Conservation (phyloP, 2,113 vertebrate species). For the Gavialis gangeticus region DNA sequence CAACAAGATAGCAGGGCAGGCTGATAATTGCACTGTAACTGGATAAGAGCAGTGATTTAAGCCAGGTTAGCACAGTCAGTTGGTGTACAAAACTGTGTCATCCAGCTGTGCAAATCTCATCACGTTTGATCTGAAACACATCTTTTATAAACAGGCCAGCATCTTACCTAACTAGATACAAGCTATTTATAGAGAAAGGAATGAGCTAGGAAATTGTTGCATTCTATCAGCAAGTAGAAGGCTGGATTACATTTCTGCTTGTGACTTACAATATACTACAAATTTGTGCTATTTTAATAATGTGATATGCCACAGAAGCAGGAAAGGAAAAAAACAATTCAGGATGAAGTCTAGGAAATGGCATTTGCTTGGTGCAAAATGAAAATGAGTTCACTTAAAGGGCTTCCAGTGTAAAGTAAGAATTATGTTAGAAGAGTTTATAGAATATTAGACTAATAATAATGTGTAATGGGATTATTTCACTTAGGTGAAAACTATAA, state of each 20-base stretch:
- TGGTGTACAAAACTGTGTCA: not conserved
- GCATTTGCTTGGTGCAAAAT: not conserved
- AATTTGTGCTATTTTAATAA: not conserved
- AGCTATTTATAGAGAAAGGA: not conserved
- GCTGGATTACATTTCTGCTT: not conserved
- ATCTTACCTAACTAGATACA: not conserved
- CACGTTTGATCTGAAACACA: not conserved
- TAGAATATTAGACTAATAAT: not conserved
- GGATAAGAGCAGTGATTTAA: not conserved
- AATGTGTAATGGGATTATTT: not conserved
- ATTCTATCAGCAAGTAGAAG: not conserved
- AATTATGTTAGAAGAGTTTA: not conserved
- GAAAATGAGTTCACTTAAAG: not conserved
- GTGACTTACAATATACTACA: not conserved
- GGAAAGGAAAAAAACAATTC: accelerated
- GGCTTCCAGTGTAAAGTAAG: accelerated
- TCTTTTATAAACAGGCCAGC: not conserved
- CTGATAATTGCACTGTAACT: not conserved
- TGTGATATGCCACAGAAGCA: accelerated
- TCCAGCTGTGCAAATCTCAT: not conserved
- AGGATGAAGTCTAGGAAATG: accelerated
- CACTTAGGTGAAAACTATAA: not conserved
- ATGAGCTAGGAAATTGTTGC: not conserved
- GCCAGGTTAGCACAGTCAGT: not conserved
- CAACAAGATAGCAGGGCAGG: too few species aligned